Percentiles rank a stretch among this genome's conserved stretches.
Conservation (phyloP, 2,888 invertebrate genomes). For the Podotricha telesiphe region DNA sequence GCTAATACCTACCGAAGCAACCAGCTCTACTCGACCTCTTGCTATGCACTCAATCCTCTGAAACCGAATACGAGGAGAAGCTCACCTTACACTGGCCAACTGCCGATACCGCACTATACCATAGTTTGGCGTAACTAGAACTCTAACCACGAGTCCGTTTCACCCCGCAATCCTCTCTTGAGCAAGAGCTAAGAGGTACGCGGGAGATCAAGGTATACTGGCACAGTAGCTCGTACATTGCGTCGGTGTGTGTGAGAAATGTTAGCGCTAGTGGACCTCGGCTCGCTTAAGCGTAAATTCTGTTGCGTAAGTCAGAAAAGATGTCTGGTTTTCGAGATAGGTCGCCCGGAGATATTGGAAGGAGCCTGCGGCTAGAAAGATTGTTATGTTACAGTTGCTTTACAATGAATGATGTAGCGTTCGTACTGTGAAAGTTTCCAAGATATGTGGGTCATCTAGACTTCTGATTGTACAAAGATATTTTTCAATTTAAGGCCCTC, state of each 20-base stretch:
- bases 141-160: slow-evolving; percentile 70
- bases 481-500: slow-evolving; percentile 26
- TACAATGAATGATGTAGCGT: slow-evolving; percentile 37
- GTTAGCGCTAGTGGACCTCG: slow-evolving; percentile 75
- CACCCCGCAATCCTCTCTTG: slow-evolving; percentile 61
- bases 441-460: slow-evolving; percentile 31
- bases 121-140: slow-evolving; percentile 76
- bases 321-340: slow-evolving; percentile 75
- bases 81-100: slow-evolving; percentile 56
- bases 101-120: slow-evolving; percentile 77
- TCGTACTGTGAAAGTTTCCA: slow-evolving; percentile 36
- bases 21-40: slow-evolving; percentile 56
- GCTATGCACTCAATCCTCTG: slow-evolving; percentile 49
- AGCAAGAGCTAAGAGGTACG: slow-evolving; percentile 54
- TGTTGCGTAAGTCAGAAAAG: slow-evolving; percentile 81
- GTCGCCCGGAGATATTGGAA: slow-evolving; percentile 68
- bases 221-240: slow-evolving; percentile 70
- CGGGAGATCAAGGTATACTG: slow-evolving; percentile 52
- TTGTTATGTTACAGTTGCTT: slow-evolving; percentile 44
- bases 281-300: slow-evolving; percentile 81
- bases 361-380: slow-evolving; percentile 55
- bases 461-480: slow-evolving; percentile 10
- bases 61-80: slow-evolving; percentile 48
- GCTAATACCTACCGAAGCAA: slow-evolving; percentile 61
- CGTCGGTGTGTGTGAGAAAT: slow-evolving; percentile 79